These are phyloP conservation scores for Dipodomys stephensi DNA, from an alignment of 2,113 vertebrate genomes.

Conservation along the genomic window DNA sequence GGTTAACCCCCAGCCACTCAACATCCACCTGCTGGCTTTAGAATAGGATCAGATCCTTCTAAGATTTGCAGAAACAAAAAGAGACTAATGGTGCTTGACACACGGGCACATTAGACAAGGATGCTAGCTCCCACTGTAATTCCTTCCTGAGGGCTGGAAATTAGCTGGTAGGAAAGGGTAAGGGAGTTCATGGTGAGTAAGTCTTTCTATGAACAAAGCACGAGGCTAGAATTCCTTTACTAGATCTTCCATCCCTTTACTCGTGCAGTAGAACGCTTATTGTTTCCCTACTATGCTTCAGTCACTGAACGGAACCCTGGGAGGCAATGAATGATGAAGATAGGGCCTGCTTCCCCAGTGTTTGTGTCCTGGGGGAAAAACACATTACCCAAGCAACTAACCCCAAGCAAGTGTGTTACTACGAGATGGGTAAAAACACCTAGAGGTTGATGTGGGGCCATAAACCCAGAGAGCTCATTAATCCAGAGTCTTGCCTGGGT, in stretches of 20 bases:
- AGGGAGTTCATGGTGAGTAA: background rate
- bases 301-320: background rate
- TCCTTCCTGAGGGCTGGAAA: background rate
- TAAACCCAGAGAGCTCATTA: background rate
- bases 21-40: background rate
- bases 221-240: background rate
- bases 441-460: background rate
- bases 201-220: background rate
- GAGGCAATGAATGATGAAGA: too few species aligned
- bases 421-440: background rate
- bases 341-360: background rate
- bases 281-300: background rate
- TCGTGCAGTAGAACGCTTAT: background rate
- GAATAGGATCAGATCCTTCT: background rate
- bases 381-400: background rate
- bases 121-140: background rate
- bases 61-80: background rate
- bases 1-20: too few species aligned
- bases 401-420: background rate
- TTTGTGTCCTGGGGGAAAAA: background rate
- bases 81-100: background rate
- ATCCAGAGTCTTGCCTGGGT: background rate
- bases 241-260: background rate
- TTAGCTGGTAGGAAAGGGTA: background rate
- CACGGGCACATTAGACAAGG: background rate